A percentile compares a stretch with the other conserved stretches of the same genome.
Evolutionary conservation across 2,888 invertebrate species (phyloP).

Genomic region (Chromoteleia sp.): DNA sequence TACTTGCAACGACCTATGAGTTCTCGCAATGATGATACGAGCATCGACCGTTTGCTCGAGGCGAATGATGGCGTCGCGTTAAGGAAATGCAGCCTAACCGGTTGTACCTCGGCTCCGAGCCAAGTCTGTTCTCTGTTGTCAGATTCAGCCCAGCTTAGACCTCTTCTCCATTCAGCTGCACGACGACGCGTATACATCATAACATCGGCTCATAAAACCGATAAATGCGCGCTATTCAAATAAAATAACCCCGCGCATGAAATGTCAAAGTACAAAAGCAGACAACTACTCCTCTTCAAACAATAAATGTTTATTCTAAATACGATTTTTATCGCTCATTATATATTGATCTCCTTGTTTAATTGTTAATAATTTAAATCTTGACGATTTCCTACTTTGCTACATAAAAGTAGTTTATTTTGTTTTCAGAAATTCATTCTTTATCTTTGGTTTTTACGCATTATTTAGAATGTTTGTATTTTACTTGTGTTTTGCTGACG

Average conservation of each 20-base stretch:
- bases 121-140: slow-evolving; percentile 69
- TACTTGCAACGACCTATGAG: slow-evolving; percentile 57
- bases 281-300: background rate
- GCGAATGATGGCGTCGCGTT: slow-evolving; percentile 75
- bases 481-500: too few species aligned
- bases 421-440: too few species aligned
- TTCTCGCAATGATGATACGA: slow-evolving; percentile 61
- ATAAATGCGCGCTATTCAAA: slow-evolving; percentile 49
- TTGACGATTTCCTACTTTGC: too few species aligned
- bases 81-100: slow-evolving; percentile 82
- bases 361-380: background rate
- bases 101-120: slow-evolving; percentile 80
- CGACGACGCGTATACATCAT: slow-evolving; percentile 41
- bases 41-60: slow-evolving; percentile 72
- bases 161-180: slow-evolving; percentile 60
- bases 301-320: background rate
- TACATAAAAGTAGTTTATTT: too few species aligned
- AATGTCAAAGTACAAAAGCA: slow-evolving; percentile 34
- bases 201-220: slow-evolving; percentile 35
- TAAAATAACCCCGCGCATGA: slow-evolving; percentile 38
- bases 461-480: too few species aligned
- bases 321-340: background rate
- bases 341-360: too few species aligned
- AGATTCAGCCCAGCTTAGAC: slow-evolving; percentile 63
- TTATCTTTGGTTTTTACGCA: too few species aligned